Evolutionary conservation across 2,113 vertebrate species (phyloP).

Genomic region (Condylura cristata): DNA sequence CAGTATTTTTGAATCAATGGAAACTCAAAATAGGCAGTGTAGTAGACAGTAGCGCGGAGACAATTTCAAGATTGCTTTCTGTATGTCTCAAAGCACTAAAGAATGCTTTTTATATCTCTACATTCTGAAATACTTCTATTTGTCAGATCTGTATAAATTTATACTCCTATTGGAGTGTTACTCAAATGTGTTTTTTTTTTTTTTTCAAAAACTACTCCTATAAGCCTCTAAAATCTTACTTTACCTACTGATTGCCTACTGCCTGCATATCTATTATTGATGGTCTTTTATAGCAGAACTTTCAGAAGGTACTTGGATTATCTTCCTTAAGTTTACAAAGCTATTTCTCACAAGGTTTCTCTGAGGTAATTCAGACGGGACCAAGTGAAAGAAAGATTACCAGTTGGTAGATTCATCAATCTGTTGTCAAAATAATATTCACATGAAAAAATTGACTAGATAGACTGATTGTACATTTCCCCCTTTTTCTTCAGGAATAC

Average conservation of each 20-base stretch:
- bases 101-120: no score
- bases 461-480: background rate
- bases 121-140: no score
- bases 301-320: background rate
- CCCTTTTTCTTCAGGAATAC: background rate
- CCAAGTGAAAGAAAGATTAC: background rate
- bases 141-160: no score
- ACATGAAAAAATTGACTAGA: background rate
- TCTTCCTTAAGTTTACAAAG: background rate
- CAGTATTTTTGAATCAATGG: background rate
- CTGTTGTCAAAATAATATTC: background rate
- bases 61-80: background rate
- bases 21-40: background rate
- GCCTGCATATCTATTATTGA: background rate
- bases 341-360: background rate
- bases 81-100: no score
- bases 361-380: background rate
- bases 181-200: background rate
- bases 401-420: background rate
- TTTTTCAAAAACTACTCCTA: background rate
- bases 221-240: background rate
- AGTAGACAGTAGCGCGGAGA: rapidly evolving
- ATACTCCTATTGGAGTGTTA: background rate
- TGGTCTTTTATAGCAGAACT: background rate
- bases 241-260: background rate